phyloP scores from a whole-genome alignment of 2,113 vertebrate genomes.

The Leptobrachium leishanense region DNA sequence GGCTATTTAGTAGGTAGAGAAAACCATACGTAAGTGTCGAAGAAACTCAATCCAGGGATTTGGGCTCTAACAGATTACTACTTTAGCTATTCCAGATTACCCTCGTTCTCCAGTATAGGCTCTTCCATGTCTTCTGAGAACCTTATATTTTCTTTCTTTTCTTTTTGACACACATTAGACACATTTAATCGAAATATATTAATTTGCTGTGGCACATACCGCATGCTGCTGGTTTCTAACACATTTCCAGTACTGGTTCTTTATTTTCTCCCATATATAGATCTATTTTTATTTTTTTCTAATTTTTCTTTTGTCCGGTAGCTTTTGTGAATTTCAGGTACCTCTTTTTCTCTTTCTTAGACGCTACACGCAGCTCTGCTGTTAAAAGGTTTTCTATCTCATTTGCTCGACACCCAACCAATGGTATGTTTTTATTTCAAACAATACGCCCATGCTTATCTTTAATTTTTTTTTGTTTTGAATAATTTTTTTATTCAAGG shows the following conservation, averaged over 20 bases:
- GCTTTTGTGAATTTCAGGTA: conserved; percentile 87
- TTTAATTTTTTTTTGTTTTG: conserved; percentile 61
- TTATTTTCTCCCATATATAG: conserved; percentile 57
- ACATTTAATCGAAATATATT: conserved; percentile 58
- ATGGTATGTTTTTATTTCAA: conserved; percentile 92
- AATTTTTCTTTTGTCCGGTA: conserved; percentile 71
- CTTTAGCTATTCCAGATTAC: background rate
- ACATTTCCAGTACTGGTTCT: conserved; percentile 47
- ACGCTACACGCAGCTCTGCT: conserved; percentile 90
- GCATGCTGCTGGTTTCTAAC: conserved; percentile 73
- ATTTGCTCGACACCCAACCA: conserved; percentile 96
- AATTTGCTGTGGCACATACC: conserved; percentile 61
- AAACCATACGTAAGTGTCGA: no score
- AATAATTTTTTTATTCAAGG: conserved; percentile 64
- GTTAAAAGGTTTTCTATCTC: conserved; percentile 97
- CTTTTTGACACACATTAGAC: no score
- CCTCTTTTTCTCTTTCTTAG: conserved; percentile 96
- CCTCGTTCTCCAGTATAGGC: conserved; percentile 51
- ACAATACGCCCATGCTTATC: conserved; percentile 70
- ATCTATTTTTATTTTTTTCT: conserved; percentile 53
- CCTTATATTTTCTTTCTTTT: conserved; percentile 62
- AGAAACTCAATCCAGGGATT: background rate
- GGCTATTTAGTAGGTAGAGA: no score
- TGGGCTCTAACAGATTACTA: background rate
- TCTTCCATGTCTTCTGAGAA: conserved; percentile 18